Evolutionary conservation across 2,113 vertebrate species (phyloP).

Genomic region (Cebus imitator): DNA sequence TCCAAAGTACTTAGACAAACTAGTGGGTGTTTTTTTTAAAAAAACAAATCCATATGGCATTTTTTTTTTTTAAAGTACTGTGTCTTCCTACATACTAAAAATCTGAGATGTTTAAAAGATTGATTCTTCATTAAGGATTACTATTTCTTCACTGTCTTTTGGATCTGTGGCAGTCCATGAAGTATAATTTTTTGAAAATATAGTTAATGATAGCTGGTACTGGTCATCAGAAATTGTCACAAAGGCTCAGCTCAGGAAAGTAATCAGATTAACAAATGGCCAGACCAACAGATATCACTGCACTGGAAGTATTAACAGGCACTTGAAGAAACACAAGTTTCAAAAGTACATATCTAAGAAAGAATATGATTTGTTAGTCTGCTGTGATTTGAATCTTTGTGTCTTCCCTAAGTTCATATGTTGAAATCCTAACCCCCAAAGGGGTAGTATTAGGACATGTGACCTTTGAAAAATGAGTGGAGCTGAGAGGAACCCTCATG

Average conservation of each 20-base stretch:
- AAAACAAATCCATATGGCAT: neutral
- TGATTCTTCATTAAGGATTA: neutral
- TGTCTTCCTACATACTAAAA: neutral
- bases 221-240: neutral
- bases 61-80: neutral
- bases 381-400: neutral
- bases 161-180: neutral
- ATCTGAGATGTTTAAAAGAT: neutral
- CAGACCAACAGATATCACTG: neutral
- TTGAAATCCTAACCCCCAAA: neutral
- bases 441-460: neutral
- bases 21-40: neutral
- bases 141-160: neutral
- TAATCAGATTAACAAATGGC: neutral
- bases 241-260: neutral
- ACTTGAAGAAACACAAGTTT: neutral
- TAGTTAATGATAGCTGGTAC: neutral
- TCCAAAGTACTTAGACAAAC: neutral
- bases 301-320: neutral
- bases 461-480: neutral
- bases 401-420: neutral
- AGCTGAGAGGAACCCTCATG: neutral
- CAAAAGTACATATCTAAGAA: neutral
- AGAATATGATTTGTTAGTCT: neutral
- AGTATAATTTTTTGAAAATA: slow-evolving; percentile 10